These are phyloP conservation scores for Hestina assimilis DNA, from an alignment of 1,140 invertebrate species.

Conservation along the genomic window DNA sequence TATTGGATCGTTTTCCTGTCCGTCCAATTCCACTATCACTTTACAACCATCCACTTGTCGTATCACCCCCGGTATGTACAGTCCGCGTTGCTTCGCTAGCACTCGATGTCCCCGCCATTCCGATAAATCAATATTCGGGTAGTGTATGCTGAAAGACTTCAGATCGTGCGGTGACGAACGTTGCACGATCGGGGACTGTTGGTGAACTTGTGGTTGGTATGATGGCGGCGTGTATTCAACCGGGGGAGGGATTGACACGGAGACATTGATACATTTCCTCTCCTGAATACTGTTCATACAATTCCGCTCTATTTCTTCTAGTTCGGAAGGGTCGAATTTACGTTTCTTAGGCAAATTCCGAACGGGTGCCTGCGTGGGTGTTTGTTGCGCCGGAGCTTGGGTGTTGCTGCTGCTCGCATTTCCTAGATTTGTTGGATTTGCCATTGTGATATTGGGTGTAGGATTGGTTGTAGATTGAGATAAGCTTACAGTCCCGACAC, in stretches of 20 bases:
- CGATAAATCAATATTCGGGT: conserved; percentile 86
- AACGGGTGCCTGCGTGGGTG: conserved; percentile 73
- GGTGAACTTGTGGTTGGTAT: conserved; percentile 44
- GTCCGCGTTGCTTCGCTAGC: conserved; percentile 88
- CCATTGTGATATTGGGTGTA: conserved; percentile 66
- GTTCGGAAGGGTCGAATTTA: conserved; percentile 90
- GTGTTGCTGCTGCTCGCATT: conserved; percentile 52
- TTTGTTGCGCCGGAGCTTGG: conserved; percentile 50
- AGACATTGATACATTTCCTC: conserved; percentile 47
- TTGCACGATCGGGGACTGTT: conserved; percentile 61
- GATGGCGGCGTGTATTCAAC: conserved; percentile 49
- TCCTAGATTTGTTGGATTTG: conserved; percentile 67
- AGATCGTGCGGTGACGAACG: conserved; percentile 51
- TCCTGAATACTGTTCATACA: conserved; percentile 43
- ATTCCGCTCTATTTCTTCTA: conserved; percentile 82
- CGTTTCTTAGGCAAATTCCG: conserved; percentile 92
- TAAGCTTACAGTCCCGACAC: conserved; percentile 75
- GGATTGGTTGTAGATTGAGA: conserved; percentile 61
- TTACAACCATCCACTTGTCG: conserved; percentile 81
- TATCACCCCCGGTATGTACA: conserved; percentile 91
- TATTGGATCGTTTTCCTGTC: conserved; percentile 78
- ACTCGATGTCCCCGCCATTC: conserved; percentile 95
- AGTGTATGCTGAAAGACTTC: conserved; percentile 53
- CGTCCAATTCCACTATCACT: conserved; percentile 87
- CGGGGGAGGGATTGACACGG: conserved; percentile 40